Evolutionary conservation across 2,113 vertebrate species (phyloP).

Genomic region (Heterocephalus glaber): DNA sequence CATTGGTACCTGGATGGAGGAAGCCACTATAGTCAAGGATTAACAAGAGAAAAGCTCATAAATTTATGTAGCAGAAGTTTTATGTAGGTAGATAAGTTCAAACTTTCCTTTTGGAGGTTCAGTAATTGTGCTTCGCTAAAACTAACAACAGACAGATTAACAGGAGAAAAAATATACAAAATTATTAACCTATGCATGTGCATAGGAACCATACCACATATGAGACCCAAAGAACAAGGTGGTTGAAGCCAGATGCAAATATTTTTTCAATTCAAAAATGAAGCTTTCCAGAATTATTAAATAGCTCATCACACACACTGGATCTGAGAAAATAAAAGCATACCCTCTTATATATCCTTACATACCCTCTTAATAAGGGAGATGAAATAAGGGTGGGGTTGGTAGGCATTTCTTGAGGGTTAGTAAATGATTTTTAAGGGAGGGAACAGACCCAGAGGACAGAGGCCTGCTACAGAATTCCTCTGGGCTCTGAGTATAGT

Average conservation of each 20-base stretch:
- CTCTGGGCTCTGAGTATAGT: background rate
- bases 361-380: background rate
- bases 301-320: background rate
- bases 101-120: background rate
- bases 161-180: background rate
- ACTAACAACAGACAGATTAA: background rate
- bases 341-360: background rate
- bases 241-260: background rate
- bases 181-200: background rate
- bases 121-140: background rate
- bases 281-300: background rate
- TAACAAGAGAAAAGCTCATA: background rate
- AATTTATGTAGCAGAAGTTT: background rate
- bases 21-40: background rate
- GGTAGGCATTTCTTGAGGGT: background rate
- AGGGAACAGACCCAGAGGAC: background rate
- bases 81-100: background rate
- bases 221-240: background rate
- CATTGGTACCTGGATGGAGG: background rate
- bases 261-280: background rate
- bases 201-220: background rate
- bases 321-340: background rate
- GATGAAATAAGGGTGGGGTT: background rate
- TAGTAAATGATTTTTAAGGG: background rate
- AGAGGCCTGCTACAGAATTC: background rate